Evolutionary conservation across 2,797 vertebrate species (phyloP).

Genomic region (Paguma larvata): DNA sequence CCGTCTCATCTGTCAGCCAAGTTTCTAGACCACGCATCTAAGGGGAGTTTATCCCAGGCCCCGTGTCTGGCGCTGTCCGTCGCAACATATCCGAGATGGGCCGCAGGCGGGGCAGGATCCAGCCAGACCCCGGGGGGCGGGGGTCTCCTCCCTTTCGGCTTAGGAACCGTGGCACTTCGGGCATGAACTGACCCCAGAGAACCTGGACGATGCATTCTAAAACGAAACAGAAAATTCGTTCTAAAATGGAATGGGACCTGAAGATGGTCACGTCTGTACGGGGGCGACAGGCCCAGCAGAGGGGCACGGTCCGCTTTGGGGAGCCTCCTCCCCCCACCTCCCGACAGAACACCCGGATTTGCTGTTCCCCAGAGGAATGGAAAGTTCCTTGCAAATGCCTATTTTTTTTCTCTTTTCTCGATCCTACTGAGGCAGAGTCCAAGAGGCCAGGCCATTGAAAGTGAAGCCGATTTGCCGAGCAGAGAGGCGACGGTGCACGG

Average conservation of each 20-base stretch:
- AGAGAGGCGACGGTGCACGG: neutral
- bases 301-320: neutral
- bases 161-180: conserved; percentile 40
- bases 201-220: conserved; percentile 74
- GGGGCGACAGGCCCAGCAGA: neutral
- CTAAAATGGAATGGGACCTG: conserved; percentile 77
- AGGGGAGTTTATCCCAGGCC: conserved; percentile 48
- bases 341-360: neutral
- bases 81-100: conserved; percentile 62
- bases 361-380: neutral
- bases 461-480: neutral
- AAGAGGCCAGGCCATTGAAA: neutral
- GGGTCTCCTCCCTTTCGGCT: conserved; percentile 31
- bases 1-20: neutral
- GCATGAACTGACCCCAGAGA: conserved; percentile 54
- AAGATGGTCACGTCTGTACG: conserved; percentile 38
- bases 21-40: neutral
- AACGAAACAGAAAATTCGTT: conserved; percentile 68
- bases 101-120: conserved; percentile 60
- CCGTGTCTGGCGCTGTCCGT: neutral
- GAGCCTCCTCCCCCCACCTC: neutral
- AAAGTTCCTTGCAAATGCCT: neutral
- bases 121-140: conserved; percentile 62
- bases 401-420: neutral
- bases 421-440: conserved; percentile 7